These are phyloP conservation scores for Pygathrix nemaeus DNA, from an alignment of 2,113 vertebrate species.

Conservation along the genomic window DNA sequence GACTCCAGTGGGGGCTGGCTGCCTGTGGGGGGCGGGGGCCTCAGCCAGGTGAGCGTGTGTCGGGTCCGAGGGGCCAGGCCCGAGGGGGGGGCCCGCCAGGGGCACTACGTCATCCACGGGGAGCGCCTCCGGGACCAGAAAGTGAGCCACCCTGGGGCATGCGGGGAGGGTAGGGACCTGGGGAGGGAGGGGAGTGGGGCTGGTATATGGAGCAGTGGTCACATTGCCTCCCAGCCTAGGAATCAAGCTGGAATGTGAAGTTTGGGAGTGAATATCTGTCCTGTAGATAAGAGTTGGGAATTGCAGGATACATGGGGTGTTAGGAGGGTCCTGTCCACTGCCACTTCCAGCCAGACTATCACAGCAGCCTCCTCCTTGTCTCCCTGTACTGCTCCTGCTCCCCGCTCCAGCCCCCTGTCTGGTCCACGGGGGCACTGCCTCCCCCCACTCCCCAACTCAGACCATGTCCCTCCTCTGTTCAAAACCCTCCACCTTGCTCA, in stretches of 20 bases:
- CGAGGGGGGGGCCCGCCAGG: constrained; percentile 87
- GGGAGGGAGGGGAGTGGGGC: constrained; percentile 48
- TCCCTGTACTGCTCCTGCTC: neutral
- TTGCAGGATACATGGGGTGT: neutral
- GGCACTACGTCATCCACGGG: too few relatives aligned
- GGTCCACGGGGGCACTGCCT: neutral
- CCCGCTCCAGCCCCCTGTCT: neutral
- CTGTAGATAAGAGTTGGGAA: neutral
- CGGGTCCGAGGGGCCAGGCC: constrained; percentile 88
- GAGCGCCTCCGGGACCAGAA: constrained; percentile 94
- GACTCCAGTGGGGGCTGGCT: constrained; percentile 97
- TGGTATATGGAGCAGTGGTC: constrained; percentile 24
- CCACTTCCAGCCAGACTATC: neutral
- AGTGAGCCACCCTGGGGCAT: constrained; percentile 85
- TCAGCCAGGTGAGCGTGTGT: constrained; percentile 94
- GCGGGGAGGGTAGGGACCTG: constrained; percentile 36
- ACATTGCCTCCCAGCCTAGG: neutral
- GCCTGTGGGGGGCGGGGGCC: constrained; percentile 93
- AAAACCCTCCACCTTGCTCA: constrained; percentile 45
- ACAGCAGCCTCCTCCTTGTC: neutral
- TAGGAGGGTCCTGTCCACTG: neutral
- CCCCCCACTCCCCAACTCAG: neutral
- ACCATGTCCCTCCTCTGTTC: neutral
- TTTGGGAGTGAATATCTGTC: neutral
- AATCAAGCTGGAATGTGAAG: neutral